These are phyloP conservation scores for Tadarida brasiliensis DNA, from an alignment of 2,797 vertebrate species.

Conservation along the genomic window DNA sequence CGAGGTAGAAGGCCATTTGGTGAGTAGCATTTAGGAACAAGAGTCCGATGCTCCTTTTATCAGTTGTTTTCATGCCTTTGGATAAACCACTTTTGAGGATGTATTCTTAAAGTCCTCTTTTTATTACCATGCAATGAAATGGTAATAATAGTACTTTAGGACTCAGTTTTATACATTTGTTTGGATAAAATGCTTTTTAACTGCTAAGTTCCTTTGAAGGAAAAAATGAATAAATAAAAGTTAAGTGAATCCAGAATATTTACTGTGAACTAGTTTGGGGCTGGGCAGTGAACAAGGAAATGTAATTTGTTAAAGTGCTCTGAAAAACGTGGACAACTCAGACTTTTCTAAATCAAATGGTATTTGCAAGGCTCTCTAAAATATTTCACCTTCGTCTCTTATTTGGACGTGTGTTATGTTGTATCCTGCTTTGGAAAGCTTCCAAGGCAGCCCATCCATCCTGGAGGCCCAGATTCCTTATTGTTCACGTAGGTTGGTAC, in stretches of 20 bases:
- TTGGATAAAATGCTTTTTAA: slow-evolving; percentile 57
- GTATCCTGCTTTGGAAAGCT: slow-evolving; percentile 62
- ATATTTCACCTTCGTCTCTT: neutral
- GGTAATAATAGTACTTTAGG: neutral
- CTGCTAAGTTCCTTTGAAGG: slow-evolving; percentile 24
- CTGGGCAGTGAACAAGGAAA: neutral
- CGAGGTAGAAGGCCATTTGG: neutral
- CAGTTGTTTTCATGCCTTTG: neutral
- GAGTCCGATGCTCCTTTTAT: neutral
- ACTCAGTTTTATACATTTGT: neutral
- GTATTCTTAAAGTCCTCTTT: neutral
- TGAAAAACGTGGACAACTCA: slow-evolving; percentile 9
- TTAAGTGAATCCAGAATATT: slow-evolving; percentile 57
- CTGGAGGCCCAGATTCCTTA: neutral
- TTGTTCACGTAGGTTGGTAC: neutral
- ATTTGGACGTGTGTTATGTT: neutral
- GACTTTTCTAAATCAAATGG: slow-evolving; percentile 5
- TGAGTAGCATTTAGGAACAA: neutral
- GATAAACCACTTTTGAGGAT: neutral
- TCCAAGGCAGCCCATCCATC: neutral
- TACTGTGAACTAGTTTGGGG: neutral
- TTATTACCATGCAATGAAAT: slow-evolving; percentile 44
- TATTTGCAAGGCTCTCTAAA: slow-evolving; percentile 52
- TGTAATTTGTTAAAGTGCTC: slow-evolving; percentile 39
- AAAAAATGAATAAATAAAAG: neutral